phyloP scores from a whole-genome alignment of 2,888 invertebrate species.

The Sabatieria punctata region DNA sequence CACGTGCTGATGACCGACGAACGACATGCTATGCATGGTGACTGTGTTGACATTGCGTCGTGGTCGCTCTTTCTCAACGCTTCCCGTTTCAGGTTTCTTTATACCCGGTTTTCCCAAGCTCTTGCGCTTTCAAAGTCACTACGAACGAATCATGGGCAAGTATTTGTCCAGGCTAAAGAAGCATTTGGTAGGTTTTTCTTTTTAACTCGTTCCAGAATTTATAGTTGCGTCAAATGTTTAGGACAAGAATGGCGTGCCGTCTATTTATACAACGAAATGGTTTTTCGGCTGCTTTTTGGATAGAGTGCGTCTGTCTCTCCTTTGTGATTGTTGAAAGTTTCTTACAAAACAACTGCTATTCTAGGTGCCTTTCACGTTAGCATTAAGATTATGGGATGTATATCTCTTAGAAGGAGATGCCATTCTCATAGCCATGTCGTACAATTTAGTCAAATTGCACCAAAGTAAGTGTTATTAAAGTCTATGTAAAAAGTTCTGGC shows the following conservation, averaged over 20 bases:
- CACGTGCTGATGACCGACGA: constrained; percentile 71
- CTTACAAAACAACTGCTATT: too few relatives aligned
- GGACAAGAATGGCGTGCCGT: constrained; percentile 81
- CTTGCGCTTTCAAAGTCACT: constrained; percentile 81
- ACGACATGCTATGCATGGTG: constrained; percentile 90
- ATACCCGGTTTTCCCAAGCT: constrained; percentile 96
- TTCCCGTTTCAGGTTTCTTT: constrained; percentile 50
- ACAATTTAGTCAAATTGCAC: constrained; percentile 80
- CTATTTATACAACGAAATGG: constrained; percentile 94
- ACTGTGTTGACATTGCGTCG: too few relatives aligned
- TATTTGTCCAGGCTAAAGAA: constrained; percentile 85
- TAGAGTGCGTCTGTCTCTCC: constrained; percentile 47
- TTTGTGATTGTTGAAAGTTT: background rate
- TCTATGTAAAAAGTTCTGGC: too few relatives aligned
- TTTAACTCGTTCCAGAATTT: too few relatives aligned
- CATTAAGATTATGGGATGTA: constrained; percentile 89
- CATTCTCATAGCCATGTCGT: constrained; percentile 82
- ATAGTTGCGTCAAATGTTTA: too few relatives aligned
- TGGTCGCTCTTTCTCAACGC: background rate
- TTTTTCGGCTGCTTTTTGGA: constrained; percentile 98
- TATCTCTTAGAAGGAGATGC: constrained; percentile 86
- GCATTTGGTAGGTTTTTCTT: constrained; percentile 48
- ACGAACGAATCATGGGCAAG: constrained; percentile 81
- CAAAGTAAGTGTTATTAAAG: too few relatives aligned
- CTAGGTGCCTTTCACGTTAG: constrained; percentile 63